These are phyloP conservation scores for Nothobranchius kuhntae DNA, from an alignment of 2,113 vertebrate genomes.

Conservation along the genomic window DNA sequence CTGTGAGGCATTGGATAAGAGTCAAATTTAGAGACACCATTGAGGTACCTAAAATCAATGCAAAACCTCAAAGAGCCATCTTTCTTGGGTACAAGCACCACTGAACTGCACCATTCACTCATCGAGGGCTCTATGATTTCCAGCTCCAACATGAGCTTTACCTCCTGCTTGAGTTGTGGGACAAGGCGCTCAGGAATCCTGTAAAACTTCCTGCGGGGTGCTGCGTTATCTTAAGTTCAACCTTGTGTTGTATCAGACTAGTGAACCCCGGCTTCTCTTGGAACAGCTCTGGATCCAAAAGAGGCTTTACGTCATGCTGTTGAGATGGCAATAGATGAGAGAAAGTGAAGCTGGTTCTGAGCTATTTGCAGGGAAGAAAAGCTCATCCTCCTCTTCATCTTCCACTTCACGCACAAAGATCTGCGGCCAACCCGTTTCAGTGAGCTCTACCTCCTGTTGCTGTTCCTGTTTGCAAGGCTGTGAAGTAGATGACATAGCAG, in stretches of 20 bases:
- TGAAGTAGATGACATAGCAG: neutral
- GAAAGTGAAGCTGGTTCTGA: neutral
- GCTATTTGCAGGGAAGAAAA: neutral
- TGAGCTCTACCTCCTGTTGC: neutral
- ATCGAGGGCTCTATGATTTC: neutral
- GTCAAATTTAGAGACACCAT: neutral
- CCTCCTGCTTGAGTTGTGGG: conserved; percentile 1
- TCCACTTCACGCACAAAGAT: neutral
- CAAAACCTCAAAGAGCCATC: neutral
- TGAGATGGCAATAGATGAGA: neutral
- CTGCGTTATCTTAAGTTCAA: neutral
- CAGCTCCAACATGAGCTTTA: neutral
- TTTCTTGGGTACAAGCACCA: neutral
- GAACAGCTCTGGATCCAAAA: neutral
- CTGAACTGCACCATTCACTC: neutral
- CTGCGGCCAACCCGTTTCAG: neutral
- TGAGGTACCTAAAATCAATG: neutral
- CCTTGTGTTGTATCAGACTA: neutral
- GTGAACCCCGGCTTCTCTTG: neutral
- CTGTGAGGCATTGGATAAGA: neutral
- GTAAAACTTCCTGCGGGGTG: too few relatives aligned
- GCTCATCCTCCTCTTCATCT: neutral
- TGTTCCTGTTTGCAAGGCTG: neutral
- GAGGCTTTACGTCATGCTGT: neutral
- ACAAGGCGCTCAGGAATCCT: neutral